phyloP scores from a whole-genome alignment of 2,888 invertebrate species.

The Gymnocheta viridis region DNA sequence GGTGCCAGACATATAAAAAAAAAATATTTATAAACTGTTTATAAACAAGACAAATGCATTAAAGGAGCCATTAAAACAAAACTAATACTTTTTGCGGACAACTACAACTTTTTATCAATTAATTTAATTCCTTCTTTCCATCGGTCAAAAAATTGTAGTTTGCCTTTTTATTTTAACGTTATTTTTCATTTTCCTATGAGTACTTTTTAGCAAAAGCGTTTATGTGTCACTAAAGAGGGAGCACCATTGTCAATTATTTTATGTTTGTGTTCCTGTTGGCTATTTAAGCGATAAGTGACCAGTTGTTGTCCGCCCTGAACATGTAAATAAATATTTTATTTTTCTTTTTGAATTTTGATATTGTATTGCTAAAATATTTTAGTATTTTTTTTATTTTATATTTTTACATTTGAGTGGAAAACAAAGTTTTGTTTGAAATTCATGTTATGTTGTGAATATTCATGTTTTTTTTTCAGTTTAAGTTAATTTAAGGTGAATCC shows the following conservation, averaged over 20 bases:
- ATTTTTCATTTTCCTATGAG: slow-evolving; percentile 6
- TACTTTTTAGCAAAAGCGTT: slow-evolving; percentile 34
- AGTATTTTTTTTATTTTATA: slow-evolving; percentile 13
- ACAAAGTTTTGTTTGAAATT: slow-evolving; percentile 1
- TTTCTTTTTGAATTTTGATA: slow-evolving; percentile 27
- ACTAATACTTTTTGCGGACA: slow-evolving; percentile 19
- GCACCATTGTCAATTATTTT: slow-evolving; percentile 51
- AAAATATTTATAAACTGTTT: slow-evolving; percentile 19
- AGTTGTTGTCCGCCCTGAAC: slow-evolving; percentile 64
- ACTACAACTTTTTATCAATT: background rate
- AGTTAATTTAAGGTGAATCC: no score
- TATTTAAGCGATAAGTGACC: slow-evolving; percentile 50
- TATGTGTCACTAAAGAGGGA: slow-evolving; percentile 49
- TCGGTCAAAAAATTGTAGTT: slow-evolving; percentile 45
- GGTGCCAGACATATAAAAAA: slow-evolving; percentile 62
- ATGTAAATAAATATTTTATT: slow-evolving; percentile 13
- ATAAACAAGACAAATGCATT: slow-evolving; percentile 66
- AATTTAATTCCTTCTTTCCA: slow-evolving; percentile 22
- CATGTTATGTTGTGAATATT: slow-evolving; percentile 47
- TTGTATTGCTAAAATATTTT: slow-evolving; percentile 57
- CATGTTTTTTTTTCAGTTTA: slow-evolving; percentile 4
- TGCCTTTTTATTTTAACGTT: slow-evolving; percentile 58
- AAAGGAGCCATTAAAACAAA: slow-evolving; percentile 49
- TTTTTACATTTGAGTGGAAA: slow-evolving; percentile 17
- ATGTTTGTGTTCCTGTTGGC: slow-evolving; percentile 7